phyloP scores from a whole-genome alignment of 92 coral and sea anemone genomes.

The Zoanthus sociatus region DNA sequence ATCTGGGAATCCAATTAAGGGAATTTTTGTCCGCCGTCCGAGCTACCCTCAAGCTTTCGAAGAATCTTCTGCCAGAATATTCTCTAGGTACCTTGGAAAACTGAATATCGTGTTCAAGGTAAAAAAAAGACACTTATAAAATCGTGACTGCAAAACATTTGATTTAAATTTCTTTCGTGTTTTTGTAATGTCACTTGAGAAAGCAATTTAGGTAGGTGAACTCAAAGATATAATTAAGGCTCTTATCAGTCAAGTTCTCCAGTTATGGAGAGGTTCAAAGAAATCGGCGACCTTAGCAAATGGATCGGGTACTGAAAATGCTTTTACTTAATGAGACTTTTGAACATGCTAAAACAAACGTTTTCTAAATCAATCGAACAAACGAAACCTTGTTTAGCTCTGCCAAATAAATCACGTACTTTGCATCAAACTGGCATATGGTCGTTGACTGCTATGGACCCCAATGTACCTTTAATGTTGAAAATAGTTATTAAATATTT shows the following conservation, averaged over 20 bases:
- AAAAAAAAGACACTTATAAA: not conserved
- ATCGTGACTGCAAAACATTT: slow-evolving; percentile 16
- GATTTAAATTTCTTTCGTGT: slow-evolving; percentile 30
- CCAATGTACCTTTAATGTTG: not conserved
- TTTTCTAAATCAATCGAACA: not conserved
- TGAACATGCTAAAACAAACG: not conserved
- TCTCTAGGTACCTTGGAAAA: not conserved
- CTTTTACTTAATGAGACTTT: not conserved
- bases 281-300: slow-evolving; percentile 6
- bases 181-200: slow-evolving; percentile 3
- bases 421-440: slow-evolving; percentile 13
- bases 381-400: not conserved
- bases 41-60: not conserved
- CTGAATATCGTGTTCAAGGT: not conserved
- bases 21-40: not conserved
- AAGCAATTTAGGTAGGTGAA: slow-evolving; percentile 2
- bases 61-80: not conserved
- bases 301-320: not conserved
- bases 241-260: slow-evolving; percentile 17
- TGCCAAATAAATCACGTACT: not conserved
- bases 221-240: not conserved
- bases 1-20: slow-evolving; percentile 40
- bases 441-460: not conserved
- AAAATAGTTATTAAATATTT: not conserved
- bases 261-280: slow-evolving; percentile 17